phyloP scores from a whole-genome alignment of 2,888 invertebrate genomes.

The Ecdyonurus torrentis region DNA sequence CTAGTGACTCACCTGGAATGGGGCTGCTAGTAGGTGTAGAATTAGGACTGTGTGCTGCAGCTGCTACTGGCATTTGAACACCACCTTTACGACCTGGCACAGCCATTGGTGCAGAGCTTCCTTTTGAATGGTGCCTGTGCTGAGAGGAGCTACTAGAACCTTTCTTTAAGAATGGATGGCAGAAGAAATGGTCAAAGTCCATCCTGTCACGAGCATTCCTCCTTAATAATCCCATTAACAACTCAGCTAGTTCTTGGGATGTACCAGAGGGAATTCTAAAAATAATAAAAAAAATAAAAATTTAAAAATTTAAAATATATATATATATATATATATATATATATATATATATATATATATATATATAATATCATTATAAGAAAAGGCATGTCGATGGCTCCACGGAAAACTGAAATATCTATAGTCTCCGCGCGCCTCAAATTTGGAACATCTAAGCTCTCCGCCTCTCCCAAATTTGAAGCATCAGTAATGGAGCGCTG shows the following conservation, averaged over 20 bases:
- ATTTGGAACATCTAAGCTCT: no score
- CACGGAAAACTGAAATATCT: no score
- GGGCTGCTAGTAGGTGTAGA: constrained; percentile 6
- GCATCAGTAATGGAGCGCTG: no score
- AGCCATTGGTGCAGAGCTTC: not conserved
- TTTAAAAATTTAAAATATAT: not conserved
- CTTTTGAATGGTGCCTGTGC: not conserved
- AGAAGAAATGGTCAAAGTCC: constrained; percentile 91
- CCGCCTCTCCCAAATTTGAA: no score
- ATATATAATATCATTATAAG: no score
- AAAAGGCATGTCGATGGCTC: no score
- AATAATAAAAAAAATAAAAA: constrained; percentile 13
- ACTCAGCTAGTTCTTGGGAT: constrained; percentile 71
- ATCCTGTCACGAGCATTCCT: constrained; percentile 90
- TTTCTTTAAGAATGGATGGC: constrained; percentile 63
- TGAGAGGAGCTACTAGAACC: not conserved
- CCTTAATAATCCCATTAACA: constrained; percentile 66
- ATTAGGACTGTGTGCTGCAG: not conserved
- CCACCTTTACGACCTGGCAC: constrained; percentile 11
- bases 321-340: not conserved
- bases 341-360: no score
- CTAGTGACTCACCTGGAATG: constrained; percentile 13
- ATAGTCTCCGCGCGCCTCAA: no score
- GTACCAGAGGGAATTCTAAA: constrained; percentile 85
- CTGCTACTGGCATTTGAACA: not conserved